A percentile compares a stretch with the other conserved stretches of the same genome.
Evolutionary conservation across 2,888 invertebrate genomes (phyloP).

Genomic region (Netelia melanura): DNA sequence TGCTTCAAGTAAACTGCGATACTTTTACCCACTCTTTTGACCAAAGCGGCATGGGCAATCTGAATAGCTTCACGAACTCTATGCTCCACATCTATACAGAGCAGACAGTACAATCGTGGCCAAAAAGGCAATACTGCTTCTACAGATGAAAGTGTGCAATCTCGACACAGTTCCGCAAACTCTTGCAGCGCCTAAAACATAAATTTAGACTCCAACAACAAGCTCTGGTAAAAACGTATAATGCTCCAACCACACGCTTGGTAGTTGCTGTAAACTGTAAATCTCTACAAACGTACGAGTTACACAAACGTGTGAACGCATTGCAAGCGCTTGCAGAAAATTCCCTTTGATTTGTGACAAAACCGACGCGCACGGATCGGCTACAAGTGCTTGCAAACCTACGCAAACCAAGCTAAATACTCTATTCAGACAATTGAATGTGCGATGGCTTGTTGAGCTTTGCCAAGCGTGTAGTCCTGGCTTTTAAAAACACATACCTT

Average conservation of each 20-base stretch:
- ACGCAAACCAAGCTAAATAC: too few relatives aligned
- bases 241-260: too few relatives aligned
- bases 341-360: too few relatives aligned
- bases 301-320: too few relatives aligned
- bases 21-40: slow-evolving; percentile 89
- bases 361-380: too few relatives aligned
- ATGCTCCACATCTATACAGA: slow-evolving; percentile 93
- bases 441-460: too few relatives aligned
- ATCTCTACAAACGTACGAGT: too few relatives aligned
- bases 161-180: slow-evolving; percentile 89
- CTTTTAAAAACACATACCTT: slow-evolving; percentile 87
- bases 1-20: slow-evolving; percentile 92
- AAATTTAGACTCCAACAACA: slow-evolving; percentile 35
- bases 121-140: slow-evolving; percentile 92
- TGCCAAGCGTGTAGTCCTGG: too few relatives aligned
- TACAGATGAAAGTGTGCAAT: slow-evolving; percentile 88
- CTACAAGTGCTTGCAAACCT: too few relatives aligned
- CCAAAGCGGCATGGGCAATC: slow-evolving; percentile 90
- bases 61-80: slow-evolving; percentile 93
- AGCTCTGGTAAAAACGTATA: slow-evolving; percentile 25
- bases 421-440: too few relatives aligned
- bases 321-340: too few relatives aligned
- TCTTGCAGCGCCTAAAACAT: slow-evolving; percentile 91
- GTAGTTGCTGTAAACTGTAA: too few relatives aligned
- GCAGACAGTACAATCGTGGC: slow-evolving; percentile 91